These are phyloP conservation scores for Tiliqua scincoides DNA, from an alignment of 2,113 vertebrate genomes.

Conservation along the genomic window DNA sequence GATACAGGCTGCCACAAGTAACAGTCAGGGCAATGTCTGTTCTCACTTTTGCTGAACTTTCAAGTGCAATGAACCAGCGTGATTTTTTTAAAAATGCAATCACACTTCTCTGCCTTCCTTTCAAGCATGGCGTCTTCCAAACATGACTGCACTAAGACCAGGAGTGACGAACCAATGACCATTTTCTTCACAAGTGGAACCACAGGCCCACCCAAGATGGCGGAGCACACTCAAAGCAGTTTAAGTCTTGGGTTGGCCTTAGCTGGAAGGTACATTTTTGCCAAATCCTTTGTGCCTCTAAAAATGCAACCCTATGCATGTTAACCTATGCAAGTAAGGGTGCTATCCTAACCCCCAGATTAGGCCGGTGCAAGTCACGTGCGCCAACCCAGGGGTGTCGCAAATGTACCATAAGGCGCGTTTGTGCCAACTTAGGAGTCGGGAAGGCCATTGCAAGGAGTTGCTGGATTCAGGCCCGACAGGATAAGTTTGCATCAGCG, in stretches of 20 bases:
- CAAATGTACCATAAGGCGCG: no score
- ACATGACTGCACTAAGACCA: conserved; percentile 75
- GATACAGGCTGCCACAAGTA: no score
- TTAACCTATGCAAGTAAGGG: no score
- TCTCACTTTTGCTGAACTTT: neutral
- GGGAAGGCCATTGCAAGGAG: no score
- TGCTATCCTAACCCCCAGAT: no score
- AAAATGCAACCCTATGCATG: no score
- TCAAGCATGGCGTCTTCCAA: conserved; percentile 71
- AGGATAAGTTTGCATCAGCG: no score
- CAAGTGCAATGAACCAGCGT: neutral
- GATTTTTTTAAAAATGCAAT: neutral
- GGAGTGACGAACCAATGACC: conserved; percentile 76
- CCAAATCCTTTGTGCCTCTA: neutral
- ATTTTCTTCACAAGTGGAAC: conserved; percentile 85
- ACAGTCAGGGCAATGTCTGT: no score
- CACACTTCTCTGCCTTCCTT: neutral
- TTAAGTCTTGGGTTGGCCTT: conserved; percentile 72
- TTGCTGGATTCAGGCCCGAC: no score
- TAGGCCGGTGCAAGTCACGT: no score
- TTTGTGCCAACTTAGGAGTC: no score
- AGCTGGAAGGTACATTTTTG: conserved; percentile 71
- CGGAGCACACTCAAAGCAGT: conserved; percentile 79
- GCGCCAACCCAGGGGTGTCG: no score
- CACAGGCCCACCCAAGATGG: conserved; percentile 82